phyloP scores from a whole-genome alignment of 1,140 invertebrate genomes.

The Calephelis nemesis region DNA sequence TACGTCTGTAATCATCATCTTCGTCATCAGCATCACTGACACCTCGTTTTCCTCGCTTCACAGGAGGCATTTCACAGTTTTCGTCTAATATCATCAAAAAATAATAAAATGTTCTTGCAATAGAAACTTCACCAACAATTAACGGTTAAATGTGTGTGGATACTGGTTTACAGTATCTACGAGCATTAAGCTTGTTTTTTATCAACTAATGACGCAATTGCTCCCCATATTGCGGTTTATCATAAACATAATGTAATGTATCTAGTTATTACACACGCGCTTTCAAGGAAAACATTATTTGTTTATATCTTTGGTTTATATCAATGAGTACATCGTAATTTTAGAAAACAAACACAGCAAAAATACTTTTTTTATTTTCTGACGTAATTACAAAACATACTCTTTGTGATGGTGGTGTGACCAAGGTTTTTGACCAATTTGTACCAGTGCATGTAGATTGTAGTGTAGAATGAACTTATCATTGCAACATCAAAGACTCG shows the following conservation, averaged over 20 bases:
- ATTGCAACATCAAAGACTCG: no score
- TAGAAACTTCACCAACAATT: not conserved
- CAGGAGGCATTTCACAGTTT: constrained; percentile 58
- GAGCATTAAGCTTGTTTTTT: not conserved
- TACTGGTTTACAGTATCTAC: not conserved
- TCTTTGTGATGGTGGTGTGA: no score
- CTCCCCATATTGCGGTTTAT: not conserved
- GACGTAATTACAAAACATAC: no score
- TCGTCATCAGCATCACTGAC: constrained; percentile 81
- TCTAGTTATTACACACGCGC: no score
- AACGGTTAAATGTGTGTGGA: not conserved
- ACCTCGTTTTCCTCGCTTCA: constrained; percentile 54
- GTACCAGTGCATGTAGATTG: no score
- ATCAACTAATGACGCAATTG: constrained; percentile 5
- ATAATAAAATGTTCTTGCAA: constrained; percentile 24
- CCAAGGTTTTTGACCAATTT: no score
- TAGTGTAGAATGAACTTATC: no score
- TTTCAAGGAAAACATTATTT: no score
- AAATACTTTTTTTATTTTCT: no score
- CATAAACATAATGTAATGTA: not conserved
- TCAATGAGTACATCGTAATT: no score
- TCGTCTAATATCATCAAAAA: constrained; percentile 67
- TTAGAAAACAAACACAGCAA: no score
- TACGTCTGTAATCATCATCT: constrained; percentile 88
- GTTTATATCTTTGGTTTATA: no score